Percentiles rank a stretch among this genome's conserved stretches.
Evolutionary conservation across 2,888 invertebrate genomes (phyloP).

Genomic region (Cerceris rybyensis): DNA sequence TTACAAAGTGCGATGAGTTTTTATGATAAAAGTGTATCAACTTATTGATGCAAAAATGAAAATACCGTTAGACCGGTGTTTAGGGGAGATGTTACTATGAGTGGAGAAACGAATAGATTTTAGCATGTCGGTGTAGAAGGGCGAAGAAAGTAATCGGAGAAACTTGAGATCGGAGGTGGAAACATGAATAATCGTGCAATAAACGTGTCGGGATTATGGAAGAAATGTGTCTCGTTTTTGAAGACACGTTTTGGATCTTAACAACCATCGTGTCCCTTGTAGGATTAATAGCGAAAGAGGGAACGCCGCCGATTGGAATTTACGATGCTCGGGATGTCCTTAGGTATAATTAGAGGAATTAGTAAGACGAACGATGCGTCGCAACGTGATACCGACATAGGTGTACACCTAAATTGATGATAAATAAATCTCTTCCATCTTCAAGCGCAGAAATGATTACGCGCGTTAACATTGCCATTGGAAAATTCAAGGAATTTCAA

Average conservation of each 20-base stretch:
- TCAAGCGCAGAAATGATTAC: neutral
- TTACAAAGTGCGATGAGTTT: too few relatives aligned
- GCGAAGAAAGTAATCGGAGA: constrained; percentile 13
- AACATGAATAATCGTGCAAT: constrained; percentile 38
- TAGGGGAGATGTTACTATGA: too few relatives aligned
- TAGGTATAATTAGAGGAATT: constrained; percentile 2
- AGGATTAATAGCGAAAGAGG: constrained; percentile 33
- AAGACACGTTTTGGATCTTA: constrained; percentile 57
- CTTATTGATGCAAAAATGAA: too few relatives aligned
- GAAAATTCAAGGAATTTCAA: constrained; percentile 31
- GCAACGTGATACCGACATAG: neutral
- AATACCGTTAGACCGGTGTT: too few relatives aligned
- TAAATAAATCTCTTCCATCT: neutral
- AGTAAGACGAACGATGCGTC: neutral
- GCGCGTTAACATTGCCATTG: neutral
- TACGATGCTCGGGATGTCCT: constrained; percentile 23
- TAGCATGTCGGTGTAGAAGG: constrained; percentile 1
- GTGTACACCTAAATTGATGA: neutral
- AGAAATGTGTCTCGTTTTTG: constrained; percentile 54
- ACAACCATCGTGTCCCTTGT: constrained; percentile 38
- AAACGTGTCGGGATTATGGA: constrained; percentile 63
- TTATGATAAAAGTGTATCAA: too few relatives aligned
- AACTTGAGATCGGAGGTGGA: constrained; percentile 28
- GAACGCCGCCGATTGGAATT: constrained; percentile 54
- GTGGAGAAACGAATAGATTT: neutral